Conservation (phyloP, 2,797 vertebrate genomes). For the Poecile montanus region DNA sequence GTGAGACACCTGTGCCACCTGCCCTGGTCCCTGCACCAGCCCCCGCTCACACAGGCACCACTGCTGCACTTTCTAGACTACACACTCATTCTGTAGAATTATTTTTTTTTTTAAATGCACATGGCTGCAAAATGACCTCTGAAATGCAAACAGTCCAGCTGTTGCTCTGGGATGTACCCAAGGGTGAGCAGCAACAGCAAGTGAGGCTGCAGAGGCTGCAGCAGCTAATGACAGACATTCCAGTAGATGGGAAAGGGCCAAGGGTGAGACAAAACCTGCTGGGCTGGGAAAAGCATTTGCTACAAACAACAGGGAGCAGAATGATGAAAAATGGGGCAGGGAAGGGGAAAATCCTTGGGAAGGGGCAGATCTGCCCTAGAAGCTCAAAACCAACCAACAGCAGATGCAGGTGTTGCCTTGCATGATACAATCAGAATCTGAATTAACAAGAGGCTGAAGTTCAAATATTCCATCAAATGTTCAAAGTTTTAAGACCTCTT, state of each 20-base stretch:
- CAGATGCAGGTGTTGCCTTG: not conserved
- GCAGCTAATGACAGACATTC: not conserved
- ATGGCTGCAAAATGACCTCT: not conserved
- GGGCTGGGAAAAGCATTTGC: not conserved
- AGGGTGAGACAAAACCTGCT: not conserved
- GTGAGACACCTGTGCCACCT: fast-evolving
- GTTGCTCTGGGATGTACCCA: not conserved
- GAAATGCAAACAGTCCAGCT: not conserved
- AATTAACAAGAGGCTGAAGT: not conserved
- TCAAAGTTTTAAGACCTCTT: not conserved
- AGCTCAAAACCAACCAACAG: not conserved
- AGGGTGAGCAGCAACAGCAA: not conserved
- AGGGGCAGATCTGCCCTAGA: not conserved
- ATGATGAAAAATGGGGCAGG: not conserved
- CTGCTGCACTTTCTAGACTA: not conserved
- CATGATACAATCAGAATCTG: not conserved
- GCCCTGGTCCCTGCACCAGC: fast-evolving
- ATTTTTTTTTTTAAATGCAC: not conserved
- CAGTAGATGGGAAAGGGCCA: not conserved
- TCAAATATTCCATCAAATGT: not conserved
- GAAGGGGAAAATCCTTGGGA: not conserved
- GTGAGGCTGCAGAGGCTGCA: not conserved
- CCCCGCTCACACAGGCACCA: fast-evolving
- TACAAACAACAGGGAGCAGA: not conserved
- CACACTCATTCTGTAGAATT: not conserved